phyloP scores from a whole-genome alignment of 2,888 invertebrate species.

The Epirrhoe tristata region DNA sequence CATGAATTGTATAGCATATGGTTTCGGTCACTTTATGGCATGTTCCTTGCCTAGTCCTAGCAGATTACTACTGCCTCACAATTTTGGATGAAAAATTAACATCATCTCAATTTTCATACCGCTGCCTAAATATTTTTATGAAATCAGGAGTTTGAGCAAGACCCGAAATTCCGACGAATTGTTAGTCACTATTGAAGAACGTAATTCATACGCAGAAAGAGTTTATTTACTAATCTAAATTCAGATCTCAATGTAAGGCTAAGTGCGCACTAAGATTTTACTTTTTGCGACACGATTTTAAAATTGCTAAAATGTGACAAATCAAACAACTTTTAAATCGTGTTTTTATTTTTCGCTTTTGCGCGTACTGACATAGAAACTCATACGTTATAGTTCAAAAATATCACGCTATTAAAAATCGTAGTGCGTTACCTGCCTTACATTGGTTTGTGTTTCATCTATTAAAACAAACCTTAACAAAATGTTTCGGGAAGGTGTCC shows the following conservation, averaged over 20 bases:
- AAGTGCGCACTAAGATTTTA: too few species aligned
- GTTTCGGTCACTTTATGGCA: slow-evolving; percentile 59
- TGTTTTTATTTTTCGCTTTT: too few species aligned
- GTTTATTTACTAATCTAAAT: slow-evolving; percentile 32
- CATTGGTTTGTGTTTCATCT: slow-evolving; percentile 24
- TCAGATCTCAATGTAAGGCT: slow-evolving; percentile 34
- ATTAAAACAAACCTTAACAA: slow-evolving; percentile 9
- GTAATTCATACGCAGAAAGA: slow-evolving; percentile 8
- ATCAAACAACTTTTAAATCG: too few species aligned
- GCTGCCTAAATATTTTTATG: background rate
- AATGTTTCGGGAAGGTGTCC: slow-evolving; percentile 25
- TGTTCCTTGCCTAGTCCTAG: slow-evolving; percentile 33
- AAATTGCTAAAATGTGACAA: too few species aligned
- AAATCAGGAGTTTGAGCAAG: background rate
- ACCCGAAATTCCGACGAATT: slow-evolving; percentile 2
- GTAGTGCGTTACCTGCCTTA: too few species aligned
- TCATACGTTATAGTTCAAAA: too few species aligned
- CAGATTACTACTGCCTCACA: slow-evolving; percentile 27
- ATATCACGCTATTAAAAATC: too few species aligned
- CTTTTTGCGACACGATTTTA: too few species aligned
- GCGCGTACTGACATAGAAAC: too few species aligned
- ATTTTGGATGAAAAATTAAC: background rate
- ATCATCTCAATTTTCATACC: too few species aligned
- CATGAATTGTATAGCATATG: slow-evolving; percentile 54
- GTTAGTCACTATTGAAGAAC: slow-evolving; percentile 5